Evolutionary conservation across 2,113 vertebrate genomes (phyloP).

Genomic region (Saccopteryx leptura): DNA sequence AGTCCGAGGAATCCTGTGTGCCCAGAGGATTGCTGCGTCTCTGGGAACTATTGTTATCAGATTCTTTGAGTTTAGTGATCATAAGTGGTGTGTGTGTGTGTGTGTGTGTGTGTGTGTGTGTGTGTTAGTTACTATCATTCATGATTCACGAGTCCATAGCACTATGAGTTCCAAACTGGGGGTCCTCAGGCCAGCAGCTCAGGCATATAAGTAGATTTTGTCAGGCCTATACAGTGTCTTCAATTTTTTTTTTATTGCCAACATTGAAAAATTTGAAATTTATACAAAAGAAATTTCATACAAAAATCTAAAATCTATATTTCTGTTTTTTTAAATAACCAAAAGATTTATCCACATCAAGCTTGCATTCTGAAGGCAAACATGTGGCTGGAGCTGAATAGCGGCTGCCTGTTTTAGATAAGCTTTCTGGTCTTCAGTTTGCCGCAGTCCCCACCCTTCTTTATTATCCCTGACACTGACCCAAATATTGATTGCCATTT

Average conservation of each 20-base stretch:
- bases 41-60: background rate
- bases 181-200: background rate
- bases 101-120: background rate
- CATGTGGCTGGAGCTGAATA: background rate
- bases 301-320: background rate
- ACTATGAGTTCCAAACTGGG: background rate
- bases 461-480: background rate
- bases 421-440: background rate
- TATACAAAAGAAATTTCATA: background rate
- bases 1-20: background rate
- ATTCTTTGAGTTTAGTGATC: background rate
- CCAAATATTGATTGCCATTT: background rate
- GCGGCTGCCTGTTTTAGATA: background rate
- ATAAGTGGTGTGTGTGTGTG: background rate
- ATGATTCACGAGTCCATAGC: background rate
- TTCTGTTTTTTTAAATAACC: slow-evolving; percentile 18
- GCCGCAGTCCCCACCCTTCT: background rate
- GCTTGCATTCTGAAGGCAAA: background rate
- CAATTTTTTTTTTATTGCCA: background rate
- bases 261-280: background rate
- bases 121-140: background rate
- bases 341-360: background rate
- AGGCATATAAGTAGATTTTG: background rate
- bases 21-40: background rate
- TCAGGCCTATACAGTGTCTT: background rate